A percentile compares a stretch with the other conserved stretches of the same genome.
These are phyloP conservation scores for Larimichthys crocea DNA, from an alignment of 2,113 vertebrate genomes.

Conservation along the genomic window DNA sequence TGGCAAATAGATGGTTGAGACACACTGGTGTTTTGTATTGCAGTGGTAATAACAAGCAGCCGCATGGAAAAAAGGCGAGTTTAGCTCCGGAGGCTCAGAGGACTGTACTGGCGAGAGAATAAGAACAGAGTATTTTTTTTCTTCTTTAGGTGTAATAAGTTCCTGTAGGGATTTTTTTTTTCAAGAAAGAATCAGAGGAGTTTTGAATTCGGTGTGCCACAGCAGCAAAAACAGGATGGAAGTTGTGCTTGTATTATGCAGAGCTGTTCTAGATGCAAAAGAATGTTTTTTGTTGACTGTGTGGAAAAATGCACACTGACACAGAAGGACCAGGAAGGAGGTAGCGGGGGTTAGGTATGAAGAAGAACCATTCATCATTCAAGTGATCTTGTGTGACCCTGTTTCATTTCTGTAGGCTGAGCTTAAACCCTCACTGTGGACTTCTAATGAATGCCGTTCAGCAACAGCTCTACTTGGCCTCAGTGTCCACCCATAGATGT, in stretches of 20 bases:
- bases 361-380: neutral
- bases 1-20: slow-evolving; percentile 43
- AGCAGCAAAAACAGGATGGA: slow-evolving; percentile 23
- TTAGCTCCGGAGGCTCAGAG: slow-evolving; percentile 21
- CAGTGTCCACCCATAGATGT: neutral
- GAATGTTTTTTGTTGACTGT: slow-evolving; percentile 1
- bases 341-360: neutral
- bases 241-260: neutral
- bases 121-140: neutral
- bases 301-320: neutral
- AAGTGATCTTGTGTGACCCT: too few species aligned
- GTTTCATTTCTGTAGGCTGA: too few species aligned
- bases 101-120: slow-evolving; percentile 7
- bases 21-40: slow-evolving; percentile 46
- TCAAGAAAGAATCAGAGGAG: slow-evolving; percentile 12
- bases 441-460: too few species aligned
- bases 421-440: too few species aligned
- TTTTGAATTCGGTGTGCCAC: slow-evolving; percentile 29
- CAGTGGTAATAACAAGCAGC: slow-evolving; percentile 47
- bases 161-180: slow-evolving; percentile 37
- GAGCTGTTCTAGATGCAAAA: neutral
- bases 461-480: neutral
- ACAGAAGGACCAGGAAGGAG: slow-evolving; percentile 1
- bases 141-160: neutral
- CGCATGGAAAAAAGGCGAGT: slow-evolving; percentile 20